Conservation (phyloP, 2,888 invertebrate genomes). For the Callimorpha dominula region DNA sequence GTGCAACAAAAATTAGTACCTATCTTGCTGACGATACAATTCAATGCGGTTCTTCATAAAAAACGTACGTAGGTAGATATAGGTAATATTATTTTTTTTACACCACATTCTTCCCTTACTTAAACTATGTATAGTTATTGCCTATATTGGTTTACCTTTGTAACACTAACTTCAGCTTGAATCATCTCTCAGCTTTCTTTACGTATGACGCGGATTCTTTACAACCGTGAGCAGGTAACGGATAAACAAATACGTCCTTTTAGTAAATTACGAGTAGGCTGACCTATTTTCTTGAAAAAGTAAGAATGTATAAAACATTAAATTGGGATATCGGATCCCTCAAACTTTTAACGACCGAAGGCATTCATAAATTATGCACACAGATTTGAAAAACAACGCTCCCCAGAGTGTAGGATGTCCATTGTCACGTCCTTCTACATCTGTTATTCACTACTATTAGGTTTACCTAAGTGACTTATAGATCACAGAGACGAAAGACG, state of each 20-base stretch:
- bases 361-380: slow-evolving; percentile 12
- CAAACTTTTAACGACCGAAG: slow-evolving; percentile 21
- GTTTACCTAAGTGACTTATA: not conserved
- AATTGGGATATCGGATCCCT: slow-evolving; percentile 14
- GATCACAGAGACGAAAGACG: too few relatives aligned
- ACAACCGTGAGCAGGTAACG: not conserved
- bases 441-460: slow-evolving; percentile 14
- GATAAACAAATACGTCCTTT: slow-evolving; percentile 1
- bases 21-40: too few relatives aligned
- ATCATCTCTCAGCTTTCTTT: not conserved
- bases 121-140: too few relatives aligned
- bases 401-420: slow-evolving; percentile 1
- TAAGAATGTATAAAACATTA: slow-evolving; percentile 13
- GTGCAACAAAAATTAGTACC: too few relatives aligned
- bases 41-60: too few relatives aligned
- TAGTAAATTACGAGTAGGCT: slow-evolving; percentile 1
- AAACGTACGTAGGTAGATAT: too few relatives aligned
- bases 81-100: too few relatives aligned
- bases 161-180: too few relatives aligned
- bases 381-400: slow-evolving; percentile 17
- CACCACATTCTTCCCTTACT: too few relatives aligned
- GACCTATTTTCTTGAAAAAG: slow-evolving; percentile 16
- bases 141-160: too few relatives aligned
- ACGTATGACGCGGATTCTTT: not conserved
- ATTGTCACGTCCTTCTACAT: slow-evolving; percentile 8